Evolutionary conservation across 2,113 vertebrate species (phyloP), one percentile per base, ranked within the genome.

Genomic region (Gambusia affinis): DNA sequence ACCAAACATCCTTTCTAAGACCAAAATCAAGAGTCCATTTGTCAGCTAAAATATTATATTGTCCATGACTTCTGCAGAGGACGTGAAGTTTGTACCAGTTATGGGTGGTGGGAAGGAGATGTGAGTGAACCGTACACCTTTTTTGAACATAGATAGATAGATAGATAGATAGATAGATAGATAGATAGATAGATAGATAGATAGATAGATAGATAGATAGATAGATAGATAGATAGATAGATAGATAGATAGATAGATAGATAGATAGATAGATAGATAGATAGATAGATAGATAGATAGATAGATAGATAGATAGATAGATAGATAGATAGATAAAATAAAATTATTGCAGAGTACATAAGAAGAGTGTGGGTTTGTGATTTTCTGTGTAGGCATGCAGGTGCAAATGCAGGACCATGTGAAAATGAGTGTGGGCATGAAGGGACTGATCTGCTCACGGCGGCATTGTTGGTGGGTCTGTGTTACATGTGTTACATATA

Each of bases 351-450:
- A 71, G 79, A 67, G 35, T 5, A 76, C 72, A 80, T 85, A 84
- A 78, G 76, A 60, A 81, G 2, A 42, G 83, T 68, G 83, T 84
- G 76, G 79, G 79, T 60, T 78, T 84, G 74, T 70, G 61, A 72
- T 75, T 14, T 51, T 78, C 72, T 84, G 78, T 88, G 84, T 87
- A 75, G 76, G 88, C 73, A 81, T 85, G 67, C 51, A 64, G 70
- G 81, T 80, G 79, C 35, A 67, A 67, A 70, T 73, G 66, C 64
- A 70, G 63, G n/a, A 60, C 60, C 29, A 69, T 72, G 76, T 84
- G 66, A 66, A 67, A 79, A 67, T 80, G 85, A 83, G 80, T 73
- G 88, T 81, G 82, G 83, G 84, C 83, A 84, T 22, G 64, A 0
- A 64, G 76, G 80, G 29, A 84, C 83, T 42, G 79, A 87, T 87